Conservation (phyloP, 1,140 invertebrate species). For the Ridgeia piscesae region DNA sequence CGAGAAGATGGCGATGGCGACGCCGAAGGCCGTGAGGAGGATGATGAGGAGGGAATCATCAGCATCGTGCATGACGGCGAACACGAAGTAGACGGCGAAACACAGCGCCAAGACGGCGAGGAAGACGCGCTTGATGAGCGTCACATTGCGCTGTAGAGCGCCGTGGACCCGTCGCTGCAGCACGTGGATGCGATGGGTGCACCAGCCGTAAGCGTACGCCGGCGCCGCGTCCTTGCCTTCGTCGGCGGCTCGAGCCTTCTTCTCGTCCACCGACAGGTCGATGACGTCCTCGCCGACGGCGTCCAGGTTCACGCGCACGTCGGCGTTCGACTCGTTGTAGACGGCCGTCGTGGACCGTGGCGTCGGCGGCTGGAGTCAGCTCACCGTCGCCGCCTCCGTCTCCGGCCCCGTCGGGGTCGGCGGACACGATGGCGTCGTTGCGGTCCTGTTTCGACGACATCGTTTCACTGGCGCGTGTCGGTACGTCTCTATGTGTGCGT, state of each 20-base stretch:
- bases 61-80: constrained; percentile 19
- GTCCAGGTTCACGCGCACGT: background rate
- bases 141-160: background rate
- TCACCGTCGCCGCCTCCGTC: no score
- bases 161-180: constrained; percentile 21
- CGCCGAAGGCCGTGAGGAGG: constrained; percentile 21
- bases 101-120: constrained; percentile 13
- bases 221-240: background rate
- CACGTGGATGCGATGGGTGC: constrained; percentile 17
- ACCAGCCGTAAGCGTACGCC: constrained; percentile 1
- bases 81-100: constrained; percentile 26
- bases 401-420: no score
- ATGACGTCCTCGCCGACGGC: background rate
- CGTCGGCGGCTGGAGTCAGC: no score
- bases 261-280: background rate
- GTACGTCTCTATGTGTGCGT: background rate
- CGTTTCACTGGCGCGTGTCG: background rate
- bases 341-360: background rate
- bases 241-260: background rate
- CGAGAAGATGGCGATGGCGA: background rate
- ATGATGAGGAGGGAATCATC: constrained; percentile 18
- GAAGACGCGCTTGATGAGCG: constrained; percentile 13
- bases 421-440: background rate
- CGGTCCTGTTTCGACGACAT: background rate
- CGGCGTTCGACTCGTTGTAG: background rate